A percentile compares a stretch with the other conserved stretches of the same genome.
phyloP scores from a whole-genome alignment of 2,113 vertebrate species.

The Sylvietta virens region DNA sequence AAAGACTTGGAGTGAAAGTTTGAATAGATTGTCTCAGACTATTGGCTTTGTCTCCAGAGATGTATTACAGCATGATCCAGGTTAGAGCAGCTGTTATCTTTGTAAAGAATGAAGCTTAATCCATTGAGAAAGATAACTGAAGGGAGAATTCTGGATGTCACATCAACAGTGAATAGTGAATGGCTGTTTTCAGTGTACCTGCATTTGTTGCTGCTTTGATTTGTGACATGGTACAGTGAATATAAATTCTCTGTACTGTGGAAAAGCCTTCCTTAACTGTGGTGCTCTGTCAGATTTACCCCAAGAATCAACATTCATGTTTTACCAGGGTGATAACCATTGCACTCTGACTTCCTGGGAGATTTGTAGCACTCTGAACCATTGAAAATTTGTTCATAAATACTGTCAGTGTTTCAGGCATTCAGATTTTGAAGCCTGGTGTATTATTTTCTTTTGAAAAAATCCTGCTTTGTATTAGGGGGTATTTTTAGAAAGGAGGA shows the following conservation, averaged over 20 bases:
- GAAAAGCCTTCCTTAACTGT: neutral
- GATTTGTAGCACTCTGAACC: neutral
- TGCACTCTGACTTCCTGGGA: neutral
- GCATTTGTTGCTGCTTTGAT: neutral
- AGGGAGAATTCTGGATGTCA: neutral
- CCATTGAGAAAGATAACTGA: neutral
- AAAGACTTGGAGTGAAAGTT: neutral
- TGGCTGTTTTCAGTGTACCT: neutral
- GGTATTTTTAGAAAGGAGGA: neutral
- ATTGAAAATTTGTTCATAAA: neutral
- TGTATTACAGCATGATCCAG: neutral
- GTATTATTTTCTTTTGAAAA: neutral
- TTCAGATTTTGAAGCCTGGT: neutral
- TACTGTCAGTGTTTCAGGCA: neutral
- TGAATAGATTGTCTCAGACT: neutral
- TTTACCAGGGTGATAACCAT: neutral
- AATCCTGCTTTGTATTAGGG: neutral
- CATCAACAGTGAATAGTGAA: neutral
- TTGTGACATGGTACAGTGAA: neutral
- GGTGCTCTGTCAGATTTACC: neutral
- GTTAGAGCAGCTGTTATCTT: neutral
- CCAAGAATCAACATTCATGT: neutral
- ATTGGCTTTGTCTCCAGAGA: neutral
- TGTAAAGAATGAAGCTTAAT: neutral
- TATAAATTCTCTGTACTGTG: neutral